Evolutionary conservation across 1,140 invertebrate species (phyloP), one percentile per base, ranked within the genome.

Genomic region (Drosophila gunungcola): DNA sequence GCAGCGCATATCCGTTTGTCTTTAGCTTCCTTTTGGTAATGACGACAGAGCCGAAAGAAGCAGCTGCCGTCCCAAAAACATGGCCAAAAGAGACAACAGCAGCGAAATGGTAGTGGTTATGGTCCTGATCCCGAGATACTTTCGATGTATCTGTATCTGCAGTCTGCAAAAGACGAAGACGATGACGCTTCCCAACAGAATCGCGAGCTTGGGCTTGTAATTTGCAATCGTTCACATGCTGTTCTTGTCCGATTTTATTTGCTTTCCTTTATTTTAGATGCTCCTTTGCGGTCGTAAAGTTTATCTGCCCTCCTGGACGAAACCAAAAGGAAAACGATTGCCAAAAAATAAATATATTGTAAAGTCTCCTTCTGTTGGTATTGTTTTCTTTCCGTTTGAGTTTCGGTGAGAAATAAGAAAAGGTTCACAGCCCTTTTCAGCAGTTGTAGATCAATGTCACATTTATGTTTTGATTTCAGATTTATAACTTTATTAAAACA

Each of bases 11-110:
- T 88, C 83, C 83, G 84, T 88, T 86, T 88, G 83, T 89, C 83
- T 88, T 88, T 88, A 88, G 83, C 83, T 88, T 86, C 83, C 83
- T 86, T 83, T 86, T 83, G 63, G 83, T 88, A 88, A 89, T 83
- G 80, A 86, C 78, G 82, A 81, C 82, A 78, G 73, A 81, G 64
- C 73, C 68, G 58, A 81, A 88, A 86, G 83, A 80, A 88, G 83
- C 83, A 88, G 83, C 83, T 88, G 83, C 83, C 84, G 70, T 58
- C n/a, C 58, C 53, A 46, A 63, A 53, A 54, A 65, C 67, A 73
- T 60, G 52, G 52, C 61, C 34, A 53, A 21, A 21, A 21, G 16
- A 58, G 21, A 62, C 72, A 38, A 68, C 38, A 63, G 41, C 43
- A 46, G 45, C 63, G 51, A 27, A 29, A 42, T 58, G 68, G 16